Base-by-base conservation (phyloP, 2,113 vertebrate genomes). In the Sisor rabdophorus region DNA sequence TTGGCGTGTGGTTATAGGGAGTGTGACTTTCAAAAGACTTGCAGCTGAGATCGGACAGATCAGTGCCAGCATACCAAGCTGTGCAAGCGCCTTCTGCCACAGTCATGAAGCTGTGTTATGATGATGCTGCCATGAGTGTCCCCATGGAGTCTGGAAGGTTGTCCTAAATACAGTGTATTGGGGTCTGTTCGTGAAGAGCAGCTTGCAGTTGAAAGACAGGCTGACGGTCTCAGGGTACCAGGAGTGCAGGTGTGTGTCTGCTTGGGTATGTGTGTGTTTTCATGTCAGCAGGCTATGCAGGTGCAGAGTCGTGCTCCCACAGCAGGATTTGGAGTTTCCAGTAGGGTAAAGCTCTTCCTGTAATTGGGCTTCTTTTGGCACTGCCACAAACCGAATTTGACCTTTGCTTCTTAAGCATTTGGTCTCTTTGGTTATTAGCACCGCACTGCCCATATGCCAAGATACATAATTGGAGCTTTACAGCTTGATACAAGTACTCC, bases 301-400 rank as follows among this genome's bases (percentile, higher is more conserved):
- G 78, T 80, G 71, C 56, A 65, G 44, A 55, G 71, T 76, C 80
- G 50, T 64, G 44, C 30, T 76, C 73, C 78, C 78, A 80, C 84
- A 82, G 84, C 84, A 86, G 87, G 84, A 87, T 80, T 53, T 75
- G 79, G 74, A 78, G 79, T 76, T 75, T 76, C 83, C 80, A 85
- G 80, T 74, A 81, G 84, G 73, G 83, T 83, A 61, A 77, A 73
- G 76, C 75, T 73, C 73, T 80, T 81, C 75, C 81, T 81, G 82
- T 89, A 91, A 91, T 89, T 89, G 85, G 86, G 68, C 54, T n/a
- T 26, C 56, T 75, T 84, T 86, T 90, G 88, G 87, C 88, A 87
- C 79, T 72, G 77, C 75, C 78, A 82, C 77, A 67, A 84, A 78
- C 75, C 76, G 81, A 77, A 79, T 55, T 61, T 85, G 85, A 90